A percentile compares a stretch with the other conserved stretches of the same genome.
phyloP scores from a whole-genome alignment of 1,140 invertebrate species.

The Coenobita brevimanus region DNA sequence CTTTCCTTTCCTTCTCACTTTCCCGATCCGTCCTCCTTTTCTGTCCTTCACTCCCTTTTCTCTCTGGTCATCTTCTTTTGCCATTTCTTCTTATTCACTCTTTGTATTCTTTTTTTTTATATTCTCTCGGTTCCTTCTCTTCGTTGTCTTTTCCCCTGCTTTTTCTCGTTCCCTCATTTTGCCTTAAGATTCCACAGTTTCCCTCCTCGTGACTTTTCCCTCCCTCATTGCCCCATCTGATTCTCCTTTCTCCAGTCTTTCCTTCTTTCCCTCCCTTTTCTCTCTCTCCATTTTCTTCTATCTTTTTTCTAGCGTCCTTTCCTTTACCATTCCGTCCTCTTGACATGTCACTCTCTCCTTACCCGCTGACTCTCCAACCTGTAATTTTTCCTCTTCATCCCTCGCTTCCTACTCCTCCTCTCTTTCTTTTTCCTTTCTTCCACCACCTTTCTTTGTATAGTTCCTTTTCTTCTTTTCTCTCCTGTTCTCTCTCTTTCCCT shows the following conservation, averaged over 20 bases:
- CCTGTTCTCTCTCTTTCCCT: too few species aligned
- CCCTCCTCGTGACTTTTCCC: background rate
- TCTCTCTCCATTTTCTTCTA: too few species aligned
- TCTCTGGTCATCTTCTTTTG: background rate
- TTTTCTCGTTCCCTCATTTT: background rate
- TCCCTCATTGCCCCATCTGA: background rate
- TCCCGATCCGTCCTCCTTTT: background rate
- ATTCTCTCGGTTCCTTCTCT: background rate
- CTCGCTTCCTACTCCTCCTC: too few species aligned
- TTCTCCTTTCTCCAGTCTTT: background rate
- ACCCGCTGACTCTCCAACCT: too few species aligned
- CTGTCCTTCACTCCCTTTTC: background rate
- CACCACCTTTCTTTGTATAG: too few species aligned
- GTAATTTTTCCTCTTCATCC: too few species aligned
- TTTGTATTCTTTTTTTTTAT: background rate
- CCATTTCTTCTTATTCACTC: background rate
- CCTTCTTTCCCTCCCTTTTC: background rate
- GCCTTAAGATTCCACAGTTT: background rate
- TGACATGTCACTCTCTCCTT: too few species aligned
- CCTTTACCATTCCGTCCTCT: background rate
- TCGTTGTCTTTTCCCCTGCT: background rate
- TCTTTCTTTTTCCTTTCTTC: too few species aligned
- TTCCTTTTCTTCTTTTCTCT: too few species aligned
- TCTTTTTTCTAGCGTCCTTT: background rate
- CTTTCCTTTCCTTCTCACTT: background rate